These are phyloP conservation scores for Podocnemis expansa DNA, from an alignment of 2,113 vertebrate species.

Conservation along the genomic window DNA sequence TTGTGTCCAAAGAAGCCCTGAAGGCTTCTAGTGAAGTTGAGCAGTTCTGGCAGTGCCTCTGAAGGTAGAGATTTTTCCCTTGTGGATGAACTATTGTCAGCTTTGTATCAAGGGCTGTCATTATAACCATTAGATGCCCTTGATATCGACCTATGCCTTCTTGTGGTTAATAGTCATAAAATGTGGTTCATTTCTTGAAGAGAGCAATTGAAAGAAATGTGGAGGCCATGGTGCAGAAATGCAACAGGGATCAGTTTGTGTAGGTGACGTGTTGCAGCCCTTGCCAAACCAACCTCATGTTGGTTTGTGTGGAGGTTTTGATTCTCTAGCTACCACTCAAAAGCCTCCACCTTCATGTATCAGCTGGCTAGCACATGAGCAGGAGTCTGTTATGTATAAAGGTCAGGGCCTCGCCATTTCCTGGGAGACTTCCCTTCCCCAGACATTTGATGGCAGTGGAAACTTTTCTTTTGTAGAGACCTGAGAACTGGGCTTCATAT, in stretches of 20 bases:
- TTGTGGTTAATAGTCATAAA: neutral
- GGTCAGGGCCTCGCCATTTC: neutral
- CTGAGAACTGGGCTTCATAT: neutral
- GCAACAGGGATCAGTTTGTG: constrained; percentile 1
- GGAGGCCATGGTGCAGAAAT: neutral
- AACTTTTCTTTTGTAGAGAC: neutral
- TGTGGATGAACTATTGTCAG: neutral
- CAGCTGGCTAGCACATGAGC: neutral
- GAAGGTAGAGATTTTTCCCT: neutral
- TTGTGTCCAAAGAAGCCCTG: neutral
- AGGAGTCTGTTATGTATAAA: neutral
- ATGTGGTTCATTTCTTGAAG: neutral
- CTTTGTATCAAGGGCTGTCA: neutral
- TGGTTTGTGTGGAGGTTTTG: constrained; percentile 11
- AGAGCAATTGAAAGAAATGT: neutral
- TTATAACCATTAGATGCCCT: neutral
- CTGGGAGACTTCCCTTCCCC: neutral
- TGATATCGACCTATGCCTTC: neutral
- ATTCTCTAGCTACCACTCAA: neutral
- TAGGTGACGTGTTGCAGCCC: constrained; percentile 10
- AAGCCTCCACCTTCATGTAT: neutral
- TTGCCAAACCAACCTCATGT: neutral
- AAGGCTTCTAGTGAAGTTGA: neutral
- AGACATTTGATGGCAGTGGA: neutral
- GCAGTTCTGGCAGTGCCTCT: neutral